These are phyloP conservation scores for Phortica okadai DNA, from an alignment of 2,888 invertebrate genomes.

Conservation along the genomic window DNA sequence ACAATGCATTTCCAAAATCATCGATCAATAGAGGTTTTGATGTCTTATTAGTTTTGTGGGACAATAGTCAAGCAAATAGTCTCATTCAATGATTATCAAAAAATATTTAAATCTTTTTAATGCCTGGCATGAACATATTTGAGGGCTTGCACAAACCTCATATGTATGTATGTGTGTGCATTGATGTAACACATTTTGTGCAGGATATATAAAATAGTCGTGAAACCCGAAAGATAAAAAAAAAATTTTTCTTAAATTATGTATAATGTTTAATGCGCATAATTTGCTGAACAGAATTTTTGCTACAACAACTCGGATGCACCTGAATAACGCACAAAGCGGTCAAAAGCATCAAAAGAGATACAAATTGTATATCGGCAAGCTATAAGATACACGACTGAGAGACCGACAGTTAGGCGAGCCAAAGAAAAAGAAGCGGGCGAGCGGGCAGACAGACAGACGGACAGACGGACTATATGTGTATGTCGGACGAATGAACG, in stretches of 20 bases:
- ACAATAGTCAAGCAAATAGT: too few species aligned
- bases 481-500: constrained; percentile 35
- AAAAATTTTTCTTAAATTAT: constrained; percentile 52
- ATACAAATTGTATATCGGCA: neutral
- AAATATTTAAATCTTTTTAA: too few species aligned
- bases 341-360: constrained; percentile 28
- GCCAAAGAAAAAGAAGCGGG: constrained; percentile 31
- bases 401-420: neutral
- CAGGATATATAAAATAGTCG: neutral
- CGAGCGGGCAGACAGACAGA: constrained; percentile 23
- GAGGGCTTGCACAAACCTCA: too few species aligned
- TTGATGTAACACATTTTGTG: neutral
- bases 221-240: neutral
- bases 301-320: constrained; percentile 69
- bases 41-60: too few species aligned
- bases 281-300: constrained; percentile 62
- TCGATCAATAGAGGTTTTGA: too few species aligned
- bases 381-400: neutral
- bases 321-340: constrained; percentile 55
- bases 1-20: too few species aligned
- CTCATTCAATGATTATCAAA: too few species aligned
- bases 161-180: too few species aligned
- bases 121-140: too few species aligned
- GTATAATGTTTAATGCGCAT: constrained; percentile 65
- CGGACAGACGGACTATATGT: constrained; percentile 10